Conservation (phyloP, 2,797 vertebrate species). For the Sphenopsis melanotis region DNA sequence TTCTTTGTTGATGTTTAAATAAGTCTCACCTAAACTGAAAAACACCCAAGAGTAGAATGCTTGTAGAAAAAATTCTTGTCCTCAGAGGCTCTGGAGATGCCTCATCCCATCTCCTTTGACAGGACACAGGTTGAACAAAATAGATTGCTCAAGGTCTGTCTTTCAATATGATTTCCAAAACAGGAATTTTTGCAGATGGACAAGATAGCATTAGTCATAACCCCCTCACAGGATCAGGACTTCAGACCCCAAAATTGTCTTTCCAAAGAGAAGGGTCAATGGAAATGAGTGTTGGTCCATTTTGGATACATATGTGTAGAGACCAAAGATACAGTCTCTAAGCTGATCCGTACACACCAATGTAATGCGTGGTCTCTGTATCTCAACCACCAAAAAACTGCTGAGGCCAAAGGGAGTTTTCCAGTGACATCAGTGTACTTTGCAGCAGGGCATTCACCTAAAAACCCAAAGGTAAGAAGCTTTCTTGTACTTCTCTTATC, state of each 20-base stretch:
- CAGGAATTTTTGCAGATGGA: neutral
- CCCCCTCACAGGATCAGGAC: neutral
- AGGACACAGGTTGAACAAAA: neutral
- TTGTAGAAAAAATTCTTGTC: neutral
- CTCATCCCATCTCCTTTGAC: neutral
- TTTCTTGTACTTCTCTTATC: neutral
- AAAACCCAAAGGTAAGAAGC: neutral
- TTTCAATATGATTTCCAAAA: neutral
- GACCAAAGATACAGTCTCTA: neutral
- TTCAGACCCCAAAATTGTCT: neutral
- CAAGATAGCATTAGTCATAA: neutral
- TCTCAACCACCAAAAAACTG: neutral
- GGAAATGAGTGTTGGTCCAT: neutral
- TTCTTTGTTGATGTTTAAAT: neutral
- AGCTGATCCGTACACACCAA: neutral
- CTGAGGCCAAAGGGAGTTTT: neutral
- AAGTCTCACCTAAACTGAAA: neutral
- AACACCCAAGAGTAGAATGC: neutral
- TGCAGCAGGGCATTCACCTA: neutral
- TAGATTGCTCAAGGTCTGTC: accelerated
- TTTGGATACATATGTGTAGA: neutral
- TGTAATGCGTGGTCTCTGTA: neutral
- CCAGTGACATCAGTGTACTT: neutral
- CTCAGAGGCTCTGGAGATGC: neutral
- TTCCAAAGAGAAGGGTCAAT: neutral